These are phyloP conservation scores for Enteromius mattozi DNA, from an alignment of 2,797 vertebrate species.

Conservation along the genomic window DNA sequence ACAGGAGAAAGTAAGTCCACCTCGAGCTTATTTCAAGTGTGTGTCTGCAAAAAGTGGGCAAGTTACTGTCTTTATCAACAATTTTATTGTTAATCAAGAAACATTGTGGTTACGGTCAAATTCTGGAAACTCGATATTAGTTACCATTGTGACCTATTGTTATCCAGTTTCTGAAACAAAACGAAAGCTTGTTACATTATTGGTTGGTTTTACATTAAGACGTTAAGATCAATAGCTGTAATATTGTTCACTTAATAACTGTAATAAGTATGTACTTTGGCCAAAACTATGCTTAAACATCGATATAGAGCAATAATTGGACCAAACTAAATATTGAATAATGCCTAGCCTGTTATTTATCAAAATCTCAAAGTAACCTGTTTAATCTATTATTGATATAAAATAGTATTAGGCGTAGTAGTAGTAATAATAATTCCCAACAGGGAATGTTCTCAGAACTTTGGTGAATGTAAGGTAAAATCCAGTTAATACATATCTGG, in stretches of 20 bases:
- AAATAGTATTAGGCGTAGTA: not conserved
- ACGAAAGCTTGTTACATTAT: not conserved
- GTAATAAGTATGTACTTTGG: not conserved
- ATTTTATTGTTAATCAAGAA: not conserved
- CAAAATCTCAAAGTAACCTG: not conserved
- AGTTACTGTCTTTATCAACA: not conserved
- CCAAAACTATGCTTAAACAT: not conserved
- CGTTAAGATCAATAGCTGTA: not conserved
- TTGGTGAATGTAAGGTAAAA: not conserved
- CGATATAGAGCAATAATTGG: not conserved
- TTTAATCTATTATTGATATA: not conserved
- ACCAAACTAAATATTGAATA: not conserved
- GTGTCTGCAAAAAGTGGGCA: not conserved
- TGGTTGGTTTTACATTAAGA: not conserved
- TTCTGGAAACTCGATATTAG: not conserved
- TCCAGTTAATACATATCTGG: not conserved
- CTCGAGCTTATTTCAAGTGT: not conserved
- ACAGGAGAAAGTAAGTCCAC: constrained; percentile 70
- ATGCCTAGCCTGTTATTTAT: not conserved
- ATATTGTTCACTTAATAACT: not conserved
- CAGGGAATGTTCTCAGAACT: not conserved
- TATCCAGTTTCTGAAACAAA: not conserved
- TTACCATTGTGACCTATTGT: not conserved
- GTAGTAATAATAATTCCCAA: not conserved
- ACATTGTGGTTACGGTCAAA: not conserved